phyloP scores from a whole-genome alignment of 1,140 invertebrate species.

The Ectropis grisescens region DNA sequence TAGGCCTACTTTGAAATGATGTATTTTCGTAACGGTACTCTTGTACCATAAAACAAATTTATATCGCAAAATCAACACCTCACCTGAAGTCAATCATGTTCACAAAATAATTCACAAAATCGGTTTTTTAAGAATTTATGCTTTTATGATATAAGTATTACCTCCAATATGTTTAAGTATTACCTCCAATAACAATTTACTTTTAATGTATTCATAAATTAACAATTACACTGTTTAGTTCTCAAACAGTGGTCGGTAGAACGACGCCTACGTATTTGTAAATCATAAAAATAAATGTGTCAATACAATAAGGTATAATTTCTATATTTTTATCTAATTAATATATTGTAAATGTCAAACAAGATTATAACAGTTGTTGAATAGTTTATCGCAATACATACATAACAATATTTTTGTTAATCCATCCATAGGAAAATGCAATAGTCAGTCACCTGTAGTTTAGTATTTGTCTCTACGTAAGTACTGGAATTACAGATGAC shows the following conservation, averaged over 20 bases:
- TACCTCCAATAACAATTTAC: conserved; percentile 51
- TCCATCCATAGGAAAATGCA: conserved; percentile 63
- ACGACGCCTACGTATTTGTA: too few relatives aligned
- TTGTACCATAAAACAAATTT: too few relatives aligned
- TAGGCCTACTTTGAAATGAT: too few relatives aligned
- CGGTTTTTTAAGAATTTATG: conserved; percentile 27
- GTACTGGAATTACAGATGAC: too few relatives aligned
- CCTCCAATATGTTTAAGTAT: conserved; percentile 63
- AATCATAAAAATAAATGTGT: conserved; percentile 12
- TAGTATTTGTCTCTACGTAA: too few relatives aligned
- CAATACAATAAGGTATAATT: too few relatives aligned
- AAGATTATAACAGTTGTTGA: conserved; percentile 57
- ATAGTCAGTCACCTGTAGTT: conserved; percentile 44
- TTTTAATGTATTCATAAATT: conserved; percentile 40
- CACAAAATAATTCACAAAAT: conserved; percentile 58
- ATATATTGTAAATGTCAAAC: conserved; percentile 52
- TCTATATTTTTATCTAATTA: conserved; percentile 27
- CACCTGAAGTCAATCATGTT: conserved; percentile 21
- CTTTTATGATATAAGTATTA: conserved; percentile 60
- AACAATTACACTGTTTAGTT: too few relatives aligned
- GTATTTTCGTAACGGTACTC: too few relatives aligned
- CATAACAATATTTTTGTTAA: conserved; percentile 55
- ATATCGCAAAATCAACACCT: too few relatives aligned
- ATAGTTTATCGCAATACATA: conserved; percentile 62
- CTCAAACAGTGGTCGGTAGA: too few relatives aligned